These are phyloP conservation scores for Pelobates cultripes DNA, from an alignment of 2,797 vertebrate species.

Conservation along the genomic window DNA sequence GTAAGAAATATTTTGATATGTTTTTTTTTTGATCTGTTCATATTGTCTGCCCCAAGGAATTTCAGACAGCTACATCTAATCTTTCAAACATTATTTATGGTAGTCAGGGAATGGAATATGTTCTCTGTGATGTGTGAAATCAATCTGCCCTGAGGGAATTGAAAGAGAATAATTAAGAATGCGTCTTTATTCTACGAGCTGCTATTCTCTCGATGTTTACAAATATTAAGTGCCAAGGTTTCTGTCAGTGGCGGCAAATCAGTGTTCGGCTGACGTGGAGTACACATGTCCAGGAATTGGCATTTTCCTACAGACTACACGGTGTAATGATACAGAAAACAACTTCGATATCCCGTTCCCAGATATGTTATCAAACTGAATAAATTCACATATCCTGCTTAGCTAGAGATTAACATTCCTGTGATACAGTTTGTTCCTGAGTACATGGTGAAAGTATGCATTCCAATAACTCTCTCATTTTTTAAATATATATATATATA, in stretches of 20 bases:
- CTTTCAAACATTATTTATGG: neutral
- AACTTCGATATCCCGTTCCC: conserved; percentile 12
- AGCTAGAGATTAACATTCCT: conserved; percentile 42
- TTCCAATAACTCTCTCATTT: neutral
- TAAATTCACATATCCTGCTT: conserved; percentile 27
- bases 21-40: neutral
- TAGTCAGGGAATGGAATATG: neutral
- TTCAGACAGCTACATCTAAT: neutral
- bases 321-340: conserved; percentile 32
- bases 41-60: neutral
- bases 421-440: conserved; percentile 24
- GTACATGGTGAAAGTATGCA: neutral
- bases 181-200: neutral
- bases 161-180: conserved; percentile 14
- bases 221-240: conserved; percentile 27
- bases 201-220: conserved; percentile 19
- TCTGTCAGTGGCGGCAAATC: conserved; percentile 7
- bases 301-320: conserved; percentile 41
- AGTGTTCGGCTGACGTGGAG: conserved; percentile 16
- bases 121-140: conserved; percentile 10
- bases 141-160: neutral
- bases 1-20: too few species aligned
- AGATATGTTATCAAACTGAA: conserved; percentile 42
- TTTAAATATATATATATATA: too few species aligned
- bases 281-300: conserved; percentile 46